Base-by-base conservation (phyloP, 2,113 vertebrate species). In the Semnornis frantzii region DNA sequence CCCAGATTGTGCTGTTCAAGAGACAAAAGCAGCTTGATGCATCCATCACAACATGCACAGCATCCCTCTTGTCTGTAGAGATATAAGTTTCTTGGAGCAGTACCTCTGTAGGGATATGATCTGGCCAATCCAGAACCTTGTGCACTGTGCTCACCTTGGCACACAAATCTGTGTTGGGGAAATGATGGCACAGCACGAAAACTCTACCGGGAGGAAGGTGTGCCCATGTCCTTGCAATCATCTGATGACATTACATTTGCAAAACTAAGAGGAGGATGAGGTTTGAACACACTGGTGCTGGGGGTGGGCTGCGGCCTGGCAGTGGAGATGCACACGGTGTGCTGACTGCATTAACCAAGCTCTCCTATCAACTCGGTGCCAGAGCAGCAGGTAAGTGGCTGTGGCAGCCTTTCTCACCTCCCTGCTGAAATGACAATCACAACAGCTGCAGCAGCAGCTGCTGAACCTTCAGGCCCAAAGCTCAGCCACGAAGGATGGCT, bases 401-500 rank as follows among this genome's bases (percentile, higher is more conserved):
- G 46, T 2, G 1, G 68, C 64, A 83, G 57, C 37, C 16, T 80
- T 91, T 50, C 48, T 50, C 44, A 17, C 33, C 27, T 78, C 44
- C 27, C 12, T 57, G 13, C 15, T 44, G 66, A 72, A 86, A 62
- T 42, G 33, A 88, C 70, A 76, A 59, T 58, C 0, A 44, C n/a
- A 31, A 59, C 3, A 6, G 71, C 31, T 5, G 15, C 54, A 64
- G 68, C 21, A 72, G 50, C 12, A 63, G 42, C 44, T 8, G 5
- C 65, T 89, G 39, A 83, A 85, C 59, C 87, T 90, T 94, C 73
- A 50, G 73, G 15, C 57, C 69, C 11, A 6, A 69, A 82, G 69
- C 62, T 44, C 39, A 72, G 58, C 72, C 5, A 5, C 30, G 57
- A 89, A 44, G 31, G 73, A 71, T 80, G 42, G 55, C 27, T 75